Evolutionary conservation across 2,888 invertebrate species (phyloP).

Genomic region (Volucella inflata): DNA sequence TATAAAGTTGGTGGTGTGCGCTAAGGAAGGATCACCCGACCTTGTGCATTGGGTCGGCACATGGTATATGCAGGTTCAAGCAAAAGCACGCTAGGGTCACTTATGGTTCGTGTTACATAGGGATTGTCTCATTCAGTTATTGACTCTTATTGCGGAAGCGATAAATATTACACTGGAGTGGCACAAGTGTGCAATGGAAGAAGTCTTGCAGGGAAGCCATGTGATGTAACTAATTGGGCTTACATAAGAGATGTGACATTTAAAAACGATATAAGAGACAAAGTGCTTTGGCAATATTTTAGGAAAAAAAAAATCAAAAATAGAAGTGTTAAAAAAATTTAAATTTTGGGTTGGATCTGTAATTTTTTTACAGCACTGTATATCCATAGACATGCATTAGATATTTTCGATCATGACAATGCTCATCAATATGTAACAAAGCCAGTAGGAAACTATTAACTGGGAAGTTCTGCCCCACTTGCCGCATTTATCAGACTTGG

Average conservation of each 20-base stretch:
- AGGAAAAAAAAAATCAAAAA: no score
- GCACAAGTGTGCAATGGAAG: background rate
- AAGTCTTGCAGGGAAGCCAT: background rate
- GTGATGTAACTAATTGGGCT: conserved; percentile 46
- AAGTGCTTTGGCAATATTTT: no score
- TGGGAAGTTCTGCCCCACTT: no score
- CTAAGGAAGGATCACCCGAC: conserved; percentile 57
- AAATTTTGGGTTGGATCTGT: no score
- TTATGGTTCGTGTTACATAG: conserved; percentile 36
- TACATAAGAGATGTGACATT: background rate
- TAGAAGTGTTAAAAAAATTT: no score
- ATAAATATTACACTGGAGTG: background rate
- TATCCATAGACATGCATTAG: no score
- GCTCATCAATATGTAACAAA: no score
- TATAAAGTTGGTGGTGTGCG: background rate
- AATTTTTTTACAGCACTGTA: no score
- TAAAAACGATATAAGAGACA: no score
- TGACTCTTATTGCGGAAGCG: background rate
- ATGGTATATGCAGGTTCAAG: conserved; percentile 58
- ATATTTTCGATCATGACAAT: no score
- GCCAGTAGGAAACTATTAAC: no score
- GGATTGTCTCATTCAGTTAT: background rate
- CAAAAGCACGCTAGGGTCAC: conserved; percentile 43
- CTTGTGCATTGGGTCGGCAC: conserved; percentile 61
- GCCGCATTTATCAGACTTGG: no score